phyloP scores from a whole-genome alignment of 2,113 vertebrate species.

The Neogobius melanostomus region DNA sequence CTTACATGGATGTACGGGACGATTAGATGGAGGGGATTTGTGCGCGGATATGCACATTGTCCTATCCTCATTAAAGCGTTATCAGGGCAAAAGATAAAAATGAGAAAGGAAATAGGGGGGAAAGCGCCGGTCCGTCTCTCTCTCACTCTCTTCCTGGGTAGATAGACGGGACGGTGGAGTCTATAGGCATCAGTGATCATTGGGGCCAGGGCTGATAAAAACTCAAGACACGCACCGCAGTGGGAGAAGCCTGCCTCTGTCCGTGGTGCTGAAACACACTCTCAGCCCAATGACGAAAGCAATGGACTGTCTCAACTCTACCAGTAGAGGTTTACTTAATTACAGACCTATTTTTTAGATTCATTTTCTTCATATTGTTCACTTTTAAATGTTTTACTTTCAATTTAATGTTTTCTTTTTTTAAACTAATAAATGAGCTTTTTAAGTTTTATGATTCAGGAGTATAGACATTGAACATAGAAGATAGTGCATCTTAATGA shows the following conservation, averaged over 20 bases:
- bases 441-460: too few relatives aligned
- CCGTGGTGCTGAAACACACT: slow-evolving; percentile 67
- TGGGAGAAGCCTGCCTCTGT: slow-evolving; percentile 51
- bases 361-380: too few relatives aligned
- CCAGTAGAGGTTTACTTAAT: neutral
- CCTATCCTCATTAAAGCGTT: slow-evolving; percentile 39
- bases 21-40: slow-evolving; percentile 45
- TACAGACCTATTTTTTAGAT: neutral
- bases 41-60: slow-evolving; percentile 34
- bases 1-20: slow-evolving; percentile 32
- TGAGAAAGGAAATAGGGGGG: neutral
- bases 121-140: neutral
- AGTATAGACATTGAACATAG: too few relatives aligned
- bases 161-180: slow-evolving; percentile 32
- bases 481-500: too few relatives aligned
- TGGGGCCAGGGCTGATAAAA: slow-evolving; percentile 41
- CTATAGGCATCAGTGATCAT: slow-evolving; percentile 40
- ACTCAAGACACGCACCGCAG: slow-evolving; percentile 46
- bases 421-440: too few relatives aligned
- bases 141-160: neutral
- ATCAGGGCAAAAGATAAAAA: neutral
- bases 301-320: neutral
- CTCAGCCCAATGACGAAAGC: slow-evolving; percentile 13
- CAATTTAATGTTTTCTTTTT: too few relatives aligned
- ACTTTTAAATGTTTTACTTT: too few relatives aligned